Evolutionary conservation across 2,113 vertebrate genomes (phyloP), one percentile per base, ranked within the genome.

Genomic region (Sterrhoptilus dennistouni): DNA sequence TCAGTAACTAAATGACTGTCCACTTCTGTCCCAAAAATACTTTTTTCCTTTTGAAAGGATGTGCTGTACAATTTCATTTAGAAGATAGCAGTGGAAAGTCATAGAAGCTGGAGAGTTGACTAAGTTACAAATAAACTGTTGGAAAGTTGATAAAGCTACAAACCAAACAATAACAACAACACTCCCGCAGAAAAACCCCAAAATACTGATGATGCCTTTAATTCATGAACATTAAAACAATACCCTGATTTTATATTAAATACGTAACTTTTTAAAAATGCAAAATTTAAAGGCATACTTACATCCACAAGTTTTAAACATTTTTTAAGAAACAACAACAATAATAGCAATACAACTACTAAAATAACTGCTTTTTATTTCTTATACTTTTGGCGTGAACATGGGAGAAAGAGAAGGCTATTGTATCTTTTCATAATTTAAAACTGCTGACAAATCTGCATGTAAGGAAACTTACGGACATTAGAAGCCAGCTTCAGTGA

Each of bases 121-220:
- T 24, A 44, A 71, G 16, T 28, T 87, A 56, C 7, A 71, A 54
- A 57, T 21, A 65, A 45, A 45, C 17, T 27, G 8, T 18, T 54
- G 49, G n/a, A 54, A 33, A 54, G 14, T 29, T 65, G 24, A 49
- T 12, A 60, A 84, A 65, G 17, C 2, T 14, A 31, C 31, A 59
- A 66, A 83, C 9, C 29, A 53, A 83, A 69, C 12, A 59, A 33
- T 24, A 56, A 40, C 15, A 57, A 33, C 22, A 60, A 23, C 5
- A 27, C 3, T 22, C 11, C 13, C 16, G 6, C 15, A n/a, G 19
- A 53, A 85, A n/a, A 42, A 4, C 2, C 2, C 5, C 3, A 5
- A 78, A 59, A 10, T 70, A 61, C 14, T 59, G 31, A 59, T 44
- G 13, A 40, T 3, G 4, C 6, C 9, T 81, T 47, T 65, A 53